Percentiles rank a stretch among this genome's conserved stretches.
Conservation (phyloP, 2,888 invertebrate species). For the Clusia tigrina region DNA sequence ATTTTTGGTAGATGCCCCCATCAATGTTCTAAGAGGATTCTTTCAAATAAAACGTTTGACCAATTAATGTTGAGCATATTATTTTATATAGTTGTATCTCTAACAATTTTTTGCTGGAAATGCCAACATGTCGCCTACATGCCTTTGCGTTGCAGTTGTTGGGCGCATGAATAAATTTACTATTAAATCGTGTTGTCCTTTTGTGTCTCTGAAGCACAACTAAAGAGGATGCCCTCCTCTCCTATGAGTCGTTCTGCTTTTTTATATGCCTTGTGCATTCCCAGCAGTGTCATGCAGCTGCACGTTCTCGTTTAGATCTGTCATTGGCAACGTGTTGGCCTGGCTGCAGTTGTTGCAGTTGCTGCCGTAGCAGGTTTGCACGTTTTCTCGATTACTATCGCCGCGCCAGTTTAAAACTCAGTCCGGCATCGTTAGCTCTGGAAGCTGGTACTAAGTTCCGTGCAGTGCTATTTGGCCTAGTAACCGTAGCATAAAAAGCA, state of each 20-base stretch:
- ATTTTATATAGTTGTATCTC: no score
- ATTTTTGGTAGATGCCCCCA: no score
- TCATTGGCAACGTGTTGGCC: background rate
- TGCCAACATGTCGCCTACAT: background rate
- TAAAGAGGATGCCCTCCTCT: background rate
- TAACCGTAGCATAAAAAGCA: background rate
- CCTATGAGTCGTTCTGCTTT: background rate
- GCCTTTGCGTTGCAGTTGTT: background rate
- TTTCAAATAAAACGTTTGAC: no score
- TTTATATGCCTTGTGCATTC: background rate
- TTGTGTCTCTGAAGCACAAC: background rate
- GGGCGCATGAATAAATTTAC: background rate
- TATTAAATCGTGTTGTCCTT: constrained; percentile 4
- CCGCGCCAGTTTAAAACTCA: no score
- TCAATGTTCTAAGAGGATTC: no score
- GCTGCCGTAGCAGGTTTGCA: background rate
- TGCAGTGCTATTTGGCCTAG: background rate
- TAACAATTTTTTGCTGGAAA: background rate
- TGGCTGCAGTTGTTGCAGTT: background rate
- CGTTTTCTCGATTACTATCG: background rate
- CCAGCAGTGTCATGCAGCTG: background rate
- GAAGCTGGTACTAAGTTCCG: background rate
- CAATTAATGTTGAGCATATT: no score
- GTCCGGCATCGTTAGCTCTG: no score
- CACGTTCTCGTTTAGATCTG: background rate